Conservation (phyloP, 64 coral and sea anemone species). For the Orbicella faveolata region DNA sequence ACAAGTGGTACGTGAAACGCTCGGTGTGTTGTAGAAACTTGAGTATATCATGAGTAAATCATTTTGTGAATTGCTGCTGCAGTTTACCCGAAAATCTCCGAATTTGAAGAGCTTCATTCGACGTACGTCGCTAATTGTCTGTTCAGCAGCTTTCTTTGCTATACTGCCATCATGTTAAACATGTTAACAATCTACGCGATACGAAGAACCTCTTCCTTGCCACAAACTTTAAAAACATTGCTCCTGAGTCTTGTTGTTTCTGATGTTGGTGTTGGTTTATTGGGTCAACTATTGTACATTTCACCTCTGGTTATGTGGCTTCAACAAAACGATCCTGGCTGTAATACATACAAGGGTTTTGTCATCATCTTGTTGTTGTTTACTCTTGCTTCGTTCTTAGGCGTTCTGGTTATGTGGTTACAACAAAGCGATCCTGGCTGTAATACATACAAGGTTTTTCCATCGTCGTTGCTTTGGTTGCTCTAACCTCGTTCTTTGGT, state of each 20-base stretch:
- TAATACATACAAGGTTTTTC: not conserved
- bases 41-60: not conserved
- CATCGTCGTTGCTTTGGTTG: not conserved
- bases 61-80: not conserved
- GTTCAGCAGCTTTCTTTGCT: not conserved
- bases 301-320: not conserved
- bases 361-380: not conserved
- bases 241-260: not conserved
- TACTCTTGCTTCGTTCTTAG: not conserved
- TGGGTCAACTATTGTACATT: not conserved
- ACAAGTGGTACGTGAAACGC: too few species aligned
- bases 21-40: too few species aligned
- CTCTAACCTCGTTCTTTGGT: not conserved
- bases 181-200: not conserved
- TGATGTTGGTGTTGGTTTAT: not conserved
- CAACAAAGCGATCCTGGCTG: not conserved
- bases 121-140: not conserved
- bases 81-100: not conserved
- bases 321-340: not conserved
- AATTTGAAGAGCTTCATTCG: not conserved
- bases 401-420: not conserved
- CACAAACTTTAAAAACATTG: not conserved
- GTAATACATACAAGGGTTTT: not conserved
- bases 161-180: not conserved
- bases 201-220: not conserved